These are phyloP conservation scores for Calameuta idolon DNA, from an alignment of 2,888 invertebrate genomes.

Conservation along the genomic window DNA sequence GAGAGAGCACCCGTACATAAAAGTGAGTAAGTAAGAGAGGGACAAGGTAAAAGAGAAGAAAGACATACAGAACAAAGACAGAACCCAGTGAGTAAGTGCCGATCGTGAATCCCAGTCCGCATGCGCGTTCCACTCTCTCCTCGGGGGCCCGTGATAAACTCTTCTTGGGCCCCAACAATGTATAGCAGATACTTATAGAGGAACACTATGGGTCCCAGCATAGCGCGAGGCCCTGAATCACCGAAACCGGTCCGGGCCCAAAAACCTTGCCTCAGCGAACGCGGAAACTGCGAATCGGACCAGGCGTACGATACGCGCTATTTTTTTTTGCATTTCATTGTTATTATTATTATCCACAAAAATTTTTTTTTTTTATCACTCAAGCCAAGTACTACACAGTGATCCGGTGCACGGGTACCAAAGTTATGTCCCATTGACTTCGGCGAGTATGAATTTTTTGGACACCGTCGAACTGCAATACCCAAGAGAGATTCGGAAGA, in stretches of 20 bases:
- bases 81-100: background rate
- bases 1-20: background rate
- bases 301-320: background rate
- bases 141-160: background rate
- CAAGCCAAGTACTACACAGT: background rate
- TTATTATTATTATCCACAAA: background rate
- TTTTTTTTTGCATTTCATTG: constrained; percentile 4
- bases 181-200: background rate
- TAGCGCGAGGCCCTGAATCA: constrained; percentile 44
- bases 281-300: constrained; percentile 46
- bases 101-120: background rate
- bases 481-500: background rate
- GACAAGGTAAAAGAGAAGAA: constrained; percentile 1
- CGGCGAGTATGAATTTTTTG: background rate
- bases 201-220: background rate
- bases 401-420: background rate
- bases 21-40: constrained; percentile 9
- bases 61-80: constrained; percentile 18
- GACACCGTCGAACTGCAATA: background rate
- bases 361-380: background rate
- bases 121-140: background rate
- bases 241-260: constrained; percentile 30
- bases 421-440: background rate
- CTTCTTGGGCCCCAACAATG: background rate
- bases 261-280: constrained; percentile 43